Evolutionary conservation across 2,888 invertebrate genomes (phyloP), one percentile per base, ranked within the genome.

Genomic region (Drosophila demipolita): DNA sequence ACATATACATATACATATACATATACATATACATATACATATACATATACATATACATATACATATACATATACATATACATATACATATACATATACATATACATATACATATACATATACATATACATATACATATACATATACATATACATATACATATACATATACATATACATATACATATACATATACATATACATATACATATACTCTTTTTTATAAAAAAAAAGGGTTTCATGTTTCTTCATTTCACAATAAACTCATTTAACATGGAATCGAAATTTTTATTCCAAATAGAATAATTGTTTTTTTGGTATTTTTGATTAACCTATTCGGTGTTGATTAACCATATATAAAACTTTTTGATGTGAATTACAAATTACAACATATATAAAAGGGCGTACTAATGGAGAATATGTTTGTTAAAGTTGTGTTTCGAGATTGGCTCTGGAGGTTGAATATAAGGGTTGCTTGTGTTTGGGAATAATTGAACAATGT

Each of bases 221-320:
- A n/a, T n/a, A n/a, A n/a, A n/a, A n/a, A n/a, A n/a, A n/a, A n/a
- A n/a, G n/a, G n/a, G n/a, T n/a, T n/a, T 48, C 20, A 29, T 33
- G 62, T 74, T 59, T 73, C 75, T 74, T 73, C 59, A 59, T 68
- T 73, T 68, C 68, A 74, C 75, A 73, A 58, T 29, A 59, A 59
- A 35, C 29, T 17, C 48, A 35, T 12, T 15, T 26, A 6, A 7
- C 20, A 15, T 7, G 20, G 45, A 45, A 15, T 33, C 12, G 52
- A 52, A 65, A 64, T 20, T 72, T 49, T 50, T 23, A 55, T 65
- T 45, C 45, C 12, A 45, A 45, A 15, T 20, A 20, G 7, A 45
- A 45, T 45, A 45, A 20, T 7, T 45, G 1, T n/a, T 42, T 42
- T 42, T 0, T 12, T 20, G 3, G 12, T 45, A 7, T 45, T 45